Evolutionary conservation across 2,797 vertebrate species (phyloP).

Genomic region (Falco biarmicus): DNA sequence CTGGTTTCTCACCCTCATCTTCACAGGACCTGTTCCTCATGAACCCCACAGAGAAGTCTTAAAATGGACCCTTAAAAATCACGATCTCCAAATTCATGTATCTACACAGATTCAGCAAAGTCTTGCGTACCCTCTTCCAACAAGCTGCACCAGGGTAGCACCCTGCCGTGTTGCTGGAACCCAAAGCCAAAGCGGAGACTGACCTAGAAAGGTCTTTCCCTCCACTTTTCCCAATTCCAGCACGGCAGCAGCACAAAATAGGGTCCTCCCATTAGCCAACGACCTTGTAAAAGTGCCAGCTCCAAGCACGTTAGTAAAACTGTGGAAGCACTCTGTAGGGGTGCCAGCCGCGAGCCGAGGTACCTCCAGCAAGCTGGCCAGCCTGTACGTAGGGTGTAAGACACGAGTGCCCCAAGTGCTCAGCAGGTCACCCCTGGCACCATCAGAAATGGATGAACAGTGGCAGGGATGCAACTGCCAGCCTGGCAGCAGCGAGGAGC

Average conservation of each 20-base stretch:
- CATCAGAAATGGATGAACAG: background rate
- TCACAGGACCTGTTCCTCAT: background rate
- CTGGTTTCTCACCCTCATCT: background rate
- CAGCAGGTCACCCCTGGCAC: background rate
- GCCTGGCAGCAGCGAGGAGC: background rate
- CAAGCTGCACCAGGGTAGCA: background rate
- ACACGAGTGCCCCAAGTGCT: background rate
- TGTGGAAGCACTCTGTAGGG: background rate
- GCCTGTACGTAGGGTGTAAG: fast-evolving
- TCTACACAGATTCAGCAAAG: background rate
- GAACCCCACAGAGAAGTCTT: background rate
- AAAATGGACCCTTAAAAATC: background rate
- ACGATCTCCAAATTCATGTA: background rate
- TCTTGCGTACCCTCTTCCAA: background rate
- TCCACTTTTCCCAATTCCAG: background rate
- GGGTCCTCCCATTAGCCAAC: fast-evolving
- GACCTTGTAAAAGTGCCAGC: background rate
- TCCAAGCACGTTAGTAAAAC: background rate
- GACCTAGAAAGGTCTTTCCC: background rate
- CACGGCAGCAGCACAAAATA: background rate
- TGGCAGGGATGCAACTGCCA: background rate
- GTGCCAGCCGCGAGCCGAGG: background rate
- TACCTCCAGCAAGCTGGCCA: background rate
- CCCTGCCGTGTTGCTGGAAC: fast-evolving
- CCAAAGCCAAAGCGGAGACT: background rate